Evolutionary conservation across 2,888 invertebrate genomes (phyloP).

Genomic region (Harmothoe impar): DNA sequence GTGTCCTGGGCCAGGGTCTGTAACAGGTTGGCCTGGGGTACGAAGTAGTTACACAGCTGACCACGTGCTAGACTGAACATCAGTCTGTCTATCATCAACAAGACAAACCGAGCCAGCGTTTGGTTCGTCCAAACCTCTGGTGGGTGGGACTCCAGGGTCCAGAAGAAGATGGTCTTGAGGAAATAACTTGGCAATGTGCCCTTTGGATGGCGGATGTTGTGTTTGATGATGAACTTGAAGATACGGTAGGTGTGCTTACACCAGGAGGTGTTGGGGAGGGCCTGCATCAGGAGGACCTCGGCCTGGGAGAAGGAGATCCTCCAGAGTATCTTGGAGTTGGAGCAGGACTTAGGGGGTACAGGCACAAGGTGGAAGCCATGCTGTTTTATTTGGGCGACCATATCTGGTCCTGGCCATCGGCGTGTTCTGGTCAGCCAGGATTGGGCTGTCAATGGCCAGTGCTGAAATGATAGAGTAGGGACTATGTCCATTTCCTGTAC

Average conservation of each 20-base stretch:
- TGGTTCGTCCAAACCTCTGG: neutral
- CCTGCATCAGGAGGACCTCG: slow-evolving; percentile 14
- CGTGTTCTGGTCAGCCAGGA: neutral
- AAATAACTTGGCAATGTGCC: slow-evolving; percentile 3
- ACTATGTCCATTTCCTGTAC: neutral
- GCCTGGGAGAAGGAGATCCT: slow-evolving; percentile 47
- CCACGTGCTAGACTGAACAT: neutral
- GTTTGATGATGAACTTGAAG: slow-evolving; percentile 8
- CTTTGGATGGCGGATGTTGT: slow-evolving; percentile 3
- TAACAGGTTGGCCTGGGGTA: neutral
- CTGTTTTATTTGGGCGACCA: neutral
- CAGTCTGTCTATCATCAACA: neutral
- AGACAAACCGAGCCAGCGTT: neutral
- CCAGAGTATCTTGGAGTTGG: neutral
- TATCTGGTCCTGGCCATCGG: neutral
- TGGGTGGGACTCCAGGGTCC: neutral
- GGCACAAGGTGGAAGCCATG: slow-evolving; percentile 20
- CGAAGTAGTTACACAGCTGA: neutral
- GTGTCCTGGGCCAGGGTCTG: neutral
- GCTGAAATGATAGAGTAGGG: neutral
- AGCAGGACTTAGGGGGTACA: neutral
- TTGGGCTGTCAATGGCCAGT: neutral
- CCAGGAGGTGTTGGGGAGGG: neutral
- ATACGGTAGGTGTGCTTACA: slow-evolving; percentile 27
- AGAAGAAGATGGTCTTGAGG: slow-evolving; percentile 27